Evolutionary conservation across 2,113 vertebrate species (phyloP).

Genomic region (Halichoeres trimaculatus): DNA sequence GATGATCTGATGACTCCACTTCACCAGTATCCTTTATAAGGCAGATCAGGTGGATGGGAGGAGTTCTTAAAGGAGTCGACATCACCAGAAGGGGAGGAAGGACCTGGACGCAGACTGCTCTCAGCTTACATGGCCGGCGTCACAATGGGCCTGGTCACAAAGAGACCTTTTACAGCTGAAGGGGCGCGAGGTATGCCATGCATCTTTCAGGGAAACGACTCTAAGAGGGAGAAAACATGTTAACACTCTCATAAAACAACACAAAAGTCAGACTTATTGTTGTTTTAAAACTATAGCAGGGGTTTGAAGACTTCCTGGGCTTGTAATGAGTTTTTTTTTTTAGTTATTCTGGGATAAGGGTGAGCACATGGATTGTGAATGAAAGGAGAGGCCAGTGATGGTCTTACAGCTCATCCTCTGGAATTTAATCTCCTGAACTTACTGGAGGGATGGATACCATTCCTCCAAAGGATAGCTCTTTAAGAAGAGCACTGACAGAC

Average conservation of each 20-base stretch:
- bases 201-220: not conserved
- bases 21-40: slow-evolving; percentile 79
- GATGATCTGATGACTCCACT: slow-evolving; percentile 54
- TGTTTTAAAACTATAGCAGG: not conserved
- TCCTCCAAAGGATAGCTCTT: no score
- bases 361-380: not conserved
- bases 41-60: slow-evolving; percentile 75
- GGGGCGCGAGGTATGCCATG: not conserved
- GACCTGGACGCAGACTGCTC: slow-evolving; percentile 53
- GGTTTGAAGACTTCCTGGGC: not conserved
- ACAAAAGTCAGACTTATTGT: not conserved
- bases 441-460: no score
- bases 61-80: slow-evolving; percentile 71
- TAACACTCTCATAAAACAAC: not conserved
- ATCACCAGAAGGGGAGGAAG: slow-evolving; percentile 68
- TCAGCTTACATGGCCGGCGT: slow-evolving; percentile 68
- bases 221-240: not conserved
- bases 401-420: no score
- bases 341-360: no score
- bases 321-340: not conserved
- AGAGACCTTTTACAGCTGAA: slow-evolving; percentile 60
- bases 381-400: no score
- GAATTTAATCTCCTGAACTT: no score
- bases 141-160: slow-evolving; percentile 66
- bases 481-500: no score